Percentiles rank a stretch among this genome's conserved stretches.
These are phyloP conservation scores for Artibeus lituratus DNA, from an alignment of 2,797 vertebrate genomes.

Conservation along the genomic window DNA sequence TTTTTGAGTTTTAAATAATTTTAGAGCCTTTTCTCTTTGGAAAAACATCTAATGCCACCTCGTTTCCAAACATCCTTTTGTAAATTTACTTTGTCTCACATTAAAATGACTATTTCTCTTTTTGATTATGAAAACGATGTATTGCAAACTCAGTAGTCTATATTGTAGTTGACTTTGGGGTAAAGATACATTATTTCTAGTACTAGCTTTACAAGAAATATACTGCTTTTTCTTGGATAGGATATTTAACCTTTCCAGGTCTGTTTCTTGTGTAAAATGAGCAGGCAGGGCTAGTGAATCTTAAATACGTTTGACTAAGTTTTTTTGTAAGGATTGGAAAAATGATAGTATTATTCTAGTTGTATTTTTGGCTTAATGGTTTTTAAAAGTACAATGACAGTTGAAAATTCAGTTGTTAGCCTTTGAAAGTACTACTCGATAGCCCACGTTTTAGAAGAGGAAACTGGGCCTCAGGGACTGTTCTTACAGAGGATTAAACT, in stretches of 20 bases:
- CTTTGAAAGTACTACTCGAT: slow-evolving; percentile 1
- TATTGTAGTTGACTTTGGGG: slow-evolving; percentile 7
- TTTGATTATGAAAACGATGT: not conserved
- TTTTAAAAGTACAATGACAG: slow-evolving; percentile 5
- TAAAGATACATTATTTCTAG: slow-evolving; percentile 15
- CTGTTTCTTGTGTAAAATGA: not conserved
- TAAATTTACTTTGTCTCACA: slow-evolving; percentile 40
- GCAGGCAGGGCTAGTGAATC: not conserved
- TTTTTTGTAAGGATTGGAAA: not conserved
- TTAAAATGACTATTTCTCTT: slow-evolving; percentile 3
- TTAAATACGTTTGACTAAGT: not conserved
- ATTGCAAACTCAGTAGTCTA: not conserved
- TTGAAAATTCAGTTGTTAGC: not conserved
- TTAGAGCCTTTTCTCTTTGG: slow-evolving; percentile 3
- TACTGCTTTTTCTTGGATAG: slow-evolving; percentile 6
- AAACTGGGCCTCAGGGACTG: not conserved
- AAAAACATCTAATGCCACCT: not conserved
- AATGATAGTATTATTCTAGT: not conserved
- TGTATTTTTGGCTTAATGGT: not conserved
- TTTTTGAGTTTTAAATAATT: slow-evolving; percentile 29
- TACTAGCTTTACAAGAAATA: slow-evolving; percentile 20
- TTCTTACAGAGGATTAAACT: not conserved
- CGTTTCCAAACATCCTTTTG: not conserved
- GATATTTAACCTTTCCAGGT: not conserved
- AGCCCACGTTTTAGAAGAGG: not conserved